These are phyloP conservation scores for Ommatoiulus sabulosus DNA, from an alignment of 2,888 invertebrate genomes.

Conservation along the genomic window DNA sequence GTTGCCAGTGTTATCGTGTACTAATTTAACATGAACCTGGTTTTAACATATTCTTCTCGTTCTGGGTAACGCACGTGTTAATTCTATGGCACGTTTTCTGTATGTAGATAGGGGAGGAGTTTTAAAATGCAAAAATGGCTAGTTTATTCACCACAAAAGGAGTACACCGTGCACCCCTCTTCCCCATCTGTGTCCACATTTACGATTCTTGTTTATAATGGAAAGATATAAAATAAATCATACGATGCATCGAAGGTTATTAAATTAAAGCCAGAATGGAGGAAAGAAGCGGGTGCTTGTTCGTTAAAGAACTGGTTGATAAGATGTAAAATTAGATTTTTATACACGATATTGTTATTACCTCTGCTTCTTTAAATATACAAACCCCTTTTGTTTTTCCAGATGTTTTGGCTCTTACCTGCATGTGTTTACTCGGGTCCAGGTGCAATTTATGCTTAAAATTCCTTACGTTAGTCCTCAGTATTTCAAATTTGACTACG, in stretches of 20 bases:
- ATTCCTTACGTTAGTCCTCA: not conserved
- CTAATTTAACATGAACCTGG: too few relatives aligned
- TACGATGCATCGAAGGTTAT: not conserved
- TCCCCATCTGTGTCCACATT: conserved; percentile 46
- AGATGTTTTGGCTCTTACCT: conserved; percentile 47
- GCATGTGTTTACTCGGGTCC: conserved; percentile 23
- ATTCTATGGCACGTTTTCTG: not conserved
- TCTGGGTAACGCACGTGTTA: not conserved
- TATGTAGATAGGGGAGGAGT: not conserved
- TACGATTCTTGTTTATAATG: conserved; percentile 34
- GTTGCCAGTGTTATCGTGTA: too few relatives aligned
- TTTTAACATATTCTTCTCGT: too few relatives aligned
- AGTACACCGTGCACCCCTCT: not conserved
- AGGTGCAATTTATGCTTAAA: conserved; percentile 12
- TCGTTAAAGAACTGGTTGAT: not conserved
- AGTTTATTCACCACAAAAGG: not conserved
- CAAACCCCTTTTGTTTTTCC: conserved; percentile 11
- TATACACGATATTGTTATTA: not conserved
- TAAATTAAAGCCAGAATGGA: conserved; percentile 38
- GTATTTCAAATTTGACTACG: not conserved
- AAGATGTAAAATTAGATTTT: conserved; percentile 16
- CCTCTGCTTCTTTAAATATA: not conserved
- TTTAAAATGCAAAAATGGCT: not conserved
- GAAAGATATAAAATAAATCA: conserved; percentile 45
- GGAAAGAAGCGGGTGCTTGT: not conserved